Conservation (phyloP, 2,888 invertebrate genomes). For the Eledona agricola region DNA sequence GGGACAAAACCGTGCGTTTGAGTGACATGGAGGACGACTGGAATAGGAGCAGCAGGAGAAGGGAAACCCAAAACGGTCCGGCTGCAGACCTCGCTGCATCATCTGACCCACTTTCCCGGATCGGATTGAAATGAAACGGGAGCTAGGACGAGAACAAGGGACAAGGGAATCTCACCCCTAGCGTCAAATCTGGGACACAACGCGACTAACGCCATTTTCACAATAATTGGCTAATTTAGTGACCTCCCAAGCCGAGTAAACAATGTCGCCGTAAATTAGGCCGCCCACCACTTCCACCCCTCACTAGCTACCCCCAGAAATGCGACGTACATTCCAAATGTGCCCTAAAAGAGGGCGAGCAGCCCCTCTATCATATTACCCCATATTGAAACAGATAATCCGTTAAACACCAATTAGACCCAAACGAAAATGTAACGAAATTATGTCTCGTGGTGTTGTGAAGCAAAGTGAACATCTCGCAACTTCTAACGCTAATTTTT, state of each 20-base stretch:
- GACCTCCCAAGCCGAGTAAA: constrained; percentile 14
- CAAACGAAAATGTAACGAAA: no score
- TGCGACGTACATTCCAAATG: no score
- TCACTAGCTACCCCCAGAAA: no score
- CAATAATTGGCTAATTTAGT: constrained; percentile 23
- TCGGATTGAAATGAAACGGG: constrained; percentile 20
- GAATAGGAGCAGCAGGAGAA: constrained; percentile 55
- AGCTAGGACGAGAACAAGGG: constrained; percentile 9
- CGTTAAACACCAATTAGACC: no score
- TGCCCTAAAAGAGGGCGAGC: no score
- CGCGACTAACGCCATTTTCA: constrained; percentile 14
- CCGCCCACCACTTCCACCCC: constrained; percentile 15
- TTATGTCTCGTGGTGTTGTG: no score
- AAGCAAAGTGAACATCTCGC: no score
- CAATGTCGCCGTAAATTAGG: constrained; percentile 21
- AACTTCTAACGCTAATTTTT: no score
- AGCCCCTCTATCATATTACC: neutral
- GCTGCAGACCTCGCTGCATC: constrained; percentile 54
- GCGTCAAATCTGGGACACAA: constrained; percentile 11
- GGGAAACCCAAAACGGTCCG: constrained; percentile 65
- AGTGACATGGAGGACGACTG: constrained; percentile 56
- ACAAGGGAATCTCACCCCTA: constrained; percentile 13
- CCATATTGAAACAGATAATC: no score
- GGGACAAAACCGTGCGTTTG: constrained; percentile 45
- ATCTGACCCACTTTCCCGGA: constrained; percentile 47